Evolutionary conservation across 2,888 invertebrate species (phyloP).

Genomic region (Odontomyia ornata): DNA sequence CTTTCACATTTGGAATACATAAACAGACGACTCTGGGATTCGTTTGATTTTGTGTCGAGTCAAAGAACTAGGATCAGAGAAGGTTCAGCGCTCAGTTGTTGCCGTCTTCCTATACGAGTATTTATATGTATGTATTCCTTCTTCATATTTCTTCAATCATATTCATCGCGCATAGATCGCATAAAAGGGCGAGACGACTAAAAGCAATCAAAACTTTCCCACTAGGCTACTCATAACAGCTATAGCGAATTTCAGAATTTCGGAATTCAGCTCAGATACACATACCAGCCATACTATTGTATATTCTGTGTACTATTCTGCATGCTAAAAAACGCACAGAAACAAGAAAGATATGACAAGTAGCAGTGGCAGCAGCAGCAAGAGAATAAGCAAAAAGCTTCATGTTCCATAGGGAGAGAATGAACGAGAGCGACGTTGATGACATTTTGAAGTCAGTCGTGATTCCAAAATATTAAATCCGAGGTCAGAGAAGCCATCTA

Average conservation of each 20-base stretch:
- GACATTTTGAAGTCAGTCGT: constrained; percentile 16
- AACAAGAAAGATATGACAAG: no score
- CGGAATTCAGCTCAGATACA: background rate
- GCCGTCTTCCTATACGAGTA: background rate
- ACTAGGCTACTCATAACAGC: constrained; percentile 5
- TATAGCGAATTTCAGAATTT: constrained; percentile 4
- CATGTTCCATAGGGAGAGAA: background rate
- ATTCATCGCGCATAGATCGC: constrained; percentile 24
- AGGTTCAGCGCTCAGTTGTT: background rate
- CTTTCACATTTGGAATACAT: constrained; percentile 40
- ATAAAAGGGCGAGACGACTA: constrained; percentile 15
- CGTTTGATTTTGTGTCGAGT: constrained; percentile 2
- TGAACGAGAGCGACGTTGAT: background rate
- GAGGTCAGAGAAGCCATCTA: constrained; percentile 2
- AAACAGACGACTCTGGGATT: constrained; percentile 34
- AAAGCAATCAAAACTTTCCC: constrained; percentile 29
- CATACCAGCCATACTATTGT: background rate
- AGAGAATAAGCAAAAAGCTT: no score
- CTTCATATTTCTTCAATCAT: constrained; percentile 28
- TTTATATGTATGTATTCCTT: background rate
- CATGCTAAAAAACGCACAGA: no score
- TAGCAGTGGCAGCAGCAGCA: no score
- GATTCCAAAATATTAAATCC: constrained; percentile 26
- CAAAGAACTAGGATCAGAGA: background rate
- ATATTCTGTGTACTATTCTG: no score